Conservation (phyloP, 2,888 invertebrate species). For the Endomychus coccineus region DNA sequence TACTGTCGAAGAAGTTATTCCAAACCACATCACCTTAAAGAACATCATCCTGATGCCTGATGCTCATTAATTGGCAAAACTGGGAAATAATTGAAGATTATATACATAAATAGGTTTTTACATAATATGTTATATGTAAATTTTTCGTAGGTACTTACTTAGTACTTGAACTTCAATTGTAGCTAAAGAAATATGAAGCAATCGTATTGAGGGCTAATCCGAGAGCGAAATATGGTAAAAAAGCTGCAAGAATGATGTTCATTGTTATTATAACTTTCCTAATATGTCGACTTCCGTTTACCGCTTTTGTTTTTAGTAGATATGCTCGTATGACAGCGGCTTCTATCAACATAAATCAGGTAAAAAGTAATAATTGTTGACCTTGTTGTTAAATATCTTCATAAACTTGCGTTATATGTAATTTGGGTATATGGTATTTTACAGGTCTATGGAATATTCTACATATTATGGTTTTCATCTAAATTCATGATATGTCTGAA, state of each 20-base stretch:
- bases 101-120: too few species aligned
- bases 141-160: too few species aligned
- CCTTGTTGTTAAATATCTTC: neutral
- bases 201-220: slow-evolving; percentile 52
- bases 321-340: slow-evolving; percentile 6
- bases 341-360: slow-evolving; percentile 11
- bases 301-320: slow-evolving; percentile 48
- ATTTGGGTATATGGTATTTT: slow-evolving; percentile 19
- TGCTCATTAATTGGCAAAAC: too few species aligned
- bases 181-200: slow-evolving; percentile 60
- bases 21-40: too few species aligned
- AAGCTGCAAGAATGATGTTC: slow-evolving; percentile 64
- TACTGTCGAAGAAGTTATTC: too few species aligned
- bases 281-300: slow-evolving; percentile 66
- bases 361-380: too few species aligned
- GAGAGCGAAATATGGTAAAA: slow-evolving; percentile 56
- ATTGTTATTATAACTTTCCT: slow-evolving; percentile 61
- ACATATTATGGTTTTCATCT: slow-evolving; percentile 58
- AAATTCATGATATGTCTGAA: slow-evolving; percentile 64
- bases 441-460: slow-evolving; percentile 52
- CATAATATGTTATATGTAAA: too few species aligned
- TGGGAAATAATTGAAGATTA: too few species aligned
- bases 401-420: neutral
- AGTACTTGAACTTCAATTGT: slow-evolving; percentile 39
- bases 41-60: too few species aligned